A percentile compares a stretch with the other conserved stretches of the same genome.
These are phyloP conservation scores for Phymanthus crucifer DNA, from an alignment of 92 coral and sea anemone genomes.

Conservation along the genomic window DNA sequence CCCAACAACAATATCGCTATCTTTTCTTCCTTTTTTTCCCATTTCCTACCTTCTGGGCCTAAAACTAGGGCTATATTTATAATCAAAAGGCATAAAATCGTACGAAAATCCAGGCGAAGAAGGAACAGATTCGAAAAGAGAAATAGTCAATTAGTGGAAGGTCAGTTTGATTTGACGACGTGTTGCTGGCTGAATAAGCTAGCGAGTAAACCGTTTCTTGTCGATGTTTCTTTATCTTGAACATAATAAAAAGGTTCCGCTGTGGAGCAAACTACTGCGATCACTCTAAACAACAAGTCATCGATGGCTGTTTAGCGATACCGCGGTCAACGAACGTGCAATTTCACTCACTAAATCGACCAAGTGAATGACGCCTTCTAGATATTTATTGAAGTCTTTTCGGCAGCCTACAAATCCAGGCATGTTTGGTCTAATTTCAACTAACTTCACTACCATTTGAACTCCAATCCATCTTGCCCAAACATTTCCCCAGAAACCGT, in stretches of 20 bases:
- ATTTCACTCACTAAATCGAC: neutral
- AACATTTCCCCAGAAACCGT: neutral
- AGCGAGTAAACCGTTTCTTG: neutral
- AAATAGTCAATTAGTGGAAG: neutral
- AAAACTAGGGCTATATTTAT: neutral
- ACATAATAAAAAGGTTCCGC: constrained; percentile 16
- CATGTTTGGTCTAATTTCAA: neutral
- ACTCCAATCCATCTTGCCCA: neutral
- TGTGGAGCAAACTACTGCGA: neutral
- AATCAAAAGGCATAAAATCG: neutral
- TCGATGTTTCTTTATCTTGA: constrained; percentile 1
- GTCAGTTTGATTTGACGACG: neutral
- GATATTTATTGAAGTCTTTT: neutral
- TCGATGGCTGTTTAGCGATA: neutral
- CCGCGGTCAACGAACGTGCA: neutral
- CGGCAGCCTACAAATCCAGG: neutral
- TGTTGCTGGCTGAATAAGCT: neutral
- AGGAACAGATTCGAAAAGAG: neutral
- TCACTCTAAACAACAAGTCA: neutral
- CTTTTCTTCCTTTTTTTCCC: neutral
- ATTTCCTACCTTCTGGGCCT: neutral
- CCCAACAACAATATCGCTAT: neutral
- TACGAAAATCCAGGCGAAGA: neutral
- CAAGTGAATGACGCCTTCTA: neutral
- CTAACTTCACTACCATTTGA: neutral